Evolutionary conservation across 2,888 invertebrate species (phyloP), one percentile per base, ranked within the genome.

Genomic region (Gastrophysa polygoni): DNA sequence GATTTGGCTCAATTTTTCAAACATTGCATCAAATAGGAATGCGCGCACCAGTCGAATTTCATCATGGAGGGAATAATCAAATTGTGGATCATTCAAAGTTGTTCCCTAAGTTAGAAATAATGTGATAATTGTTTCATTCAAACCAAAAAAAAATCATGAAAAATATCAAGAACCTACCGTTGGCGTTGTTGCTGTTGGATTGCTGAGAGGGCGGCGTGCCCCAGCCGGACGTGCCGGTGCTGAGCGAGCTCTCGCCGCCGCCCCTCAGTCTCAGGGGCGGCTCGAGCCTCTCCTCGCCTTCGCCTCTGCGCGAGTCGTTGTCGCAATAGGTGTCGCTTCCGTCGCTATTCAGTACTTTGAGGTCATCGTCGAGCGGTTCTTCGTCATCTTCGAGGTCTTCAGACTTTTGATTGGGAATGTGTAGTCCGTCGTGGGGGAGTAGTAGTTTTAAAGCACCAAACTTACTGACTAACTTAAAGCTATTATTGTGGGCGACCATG

Each of bases 231-330:
- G 91, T 88, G 69, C 84, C 85, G 64, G 88, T 88, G 79, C 90
- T 92, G 75, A 92, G 85, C 47, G 92, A 91, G 82, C 89, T 91
- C 81, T 93, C 93, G 61, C 92, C 92, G 54, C 93, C 93, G 58
- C 92, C 92, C 66, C 87, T 84, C 65, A 93, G 85, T 68, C 90
- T 85, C 74, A 91, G 81, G 56, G 86, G 84, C 47, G 83, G 83
- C 62, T 61, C 82, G 66, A 80, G 69, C 46, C 55, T 60, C 38
- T 50, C 57, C 48, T 46, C n/a, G n/a, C n/a, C n/a, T n/a, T n/a
- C n/a, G n/a, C n/a, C n/a, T n/a, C n/a, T n/a, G n/a, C n/a, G n/a
- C n/a, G n/a, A n/a, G n/a, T 71, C 69, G 74, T 76, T 72, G 71
- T 71, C 69, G 67, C 63, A 66, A 55, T 63, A n/a, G n/a, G n/a